phyloP scores from a whole-genome alignment of 2,888 invertebrate genomes.

The Pterostichus niger region DNA sequence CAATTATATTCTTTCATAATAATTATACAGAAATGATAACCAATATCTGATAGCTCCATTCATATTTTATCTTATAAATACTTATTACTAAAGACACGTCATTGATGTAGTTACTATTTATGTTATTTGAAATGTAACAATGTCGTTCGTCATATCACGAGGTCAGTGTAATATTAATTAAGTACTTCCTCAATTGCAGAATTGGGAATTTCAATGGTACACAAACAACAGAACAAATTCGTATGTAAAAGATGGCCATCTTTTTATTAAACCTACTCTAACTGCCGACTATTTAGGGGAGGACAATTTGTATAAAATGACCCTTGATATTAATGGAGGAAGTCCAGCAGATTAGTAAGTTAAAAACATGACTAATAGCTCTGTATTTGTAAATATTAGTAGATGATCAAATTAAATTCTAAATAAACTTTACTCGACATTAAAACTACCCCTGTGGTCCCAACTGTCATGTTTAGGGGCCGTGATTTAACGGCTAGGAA shows the following conservation, averaged over 20 bases:
- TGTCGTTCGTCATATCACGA: neutral
- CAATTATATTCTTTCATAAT: no score
- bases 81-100: no score
- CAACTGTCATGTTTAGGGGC: no score
- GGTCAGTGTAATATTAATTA: neutral
- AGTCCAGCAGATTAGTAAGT: conserved; percentile 81
- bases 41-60: no score
- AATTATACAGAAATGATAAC: no score
- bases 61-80: no score
- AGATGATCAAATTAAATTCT: no score
- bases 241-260: conserved; percentile 79
- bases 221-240: conserved; percentile 84
- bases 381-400: neutral
- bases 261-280: conserved; percentile 82
- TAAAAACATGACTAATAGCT: neutral
- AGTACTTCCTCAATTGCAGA: conserved; percentile 76
- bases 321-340: conserved; percentile 81
- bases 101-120: neutral
- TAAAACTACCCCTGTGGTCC: no score
- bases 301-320: conserved; percentile 79
- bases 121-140: neutral
- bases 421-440: no score
- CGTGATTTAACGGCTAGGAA: no score
- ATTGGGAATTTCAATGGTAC: conserved; percentile 87
- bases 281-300: conserved; percentile 80